Evolutionary conservation across 2,797 vertebrate genomes (phyloP), one percentile per base, ranked within the genome.

Genomic region (Tenualosa ilisha): DNA sequence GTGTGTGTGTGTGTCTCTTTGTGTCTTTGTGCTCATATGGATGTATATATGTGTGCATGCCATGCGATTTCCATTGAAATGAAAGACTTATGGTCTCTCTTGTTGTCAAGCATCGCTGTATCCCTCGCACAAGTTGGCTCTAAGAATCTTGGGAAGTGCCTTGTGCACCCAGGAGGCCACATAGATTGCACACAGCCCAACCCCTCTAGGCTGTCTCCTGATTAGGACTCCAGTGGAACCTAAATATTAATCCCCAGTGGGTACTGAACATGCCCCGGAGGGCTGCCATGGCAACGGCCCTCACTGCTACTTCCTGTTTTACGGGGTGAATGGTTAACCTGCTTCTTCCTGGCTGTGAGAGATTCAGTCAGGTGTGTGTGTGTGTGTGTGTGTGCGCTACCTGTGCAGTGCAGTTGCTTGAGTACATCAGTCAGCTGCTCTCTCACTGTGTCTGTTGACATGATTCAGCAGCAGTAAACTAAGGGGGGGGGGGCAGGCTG

Each of bases 1-100:
- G 20, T n/a, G 83, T 72, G 56, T 4, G 46, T 49, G 1, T 49
- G 46, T 49, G 46, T 8, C 98, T 99, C 92, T 92, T 91, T 86
- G 68, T 82, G 31, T 31, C 8, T 26, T 24, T 31, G 9, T 24
- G 8, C 61, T 24, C n/a, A 8, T 26, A 65, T 26, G n/a, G 1
- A 65, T 26, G n/a, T 11, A 26, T 12, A 1, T 31, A 9, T 12
- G 8, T 12, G 1, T 56, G 20, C 20, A 6, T 56, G 7, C 46
- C 46, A 46, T 56, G 13, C 54, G 1, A 56, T 56, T 56, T 20
- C 54, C 20, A 56, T 56, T 3, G 13, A 20, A 56, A 17, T 46
- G 46, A 46, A 46, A 46, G 3, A 46, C 46, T 46, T 0, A 46
- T 46, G 46, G 46, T 46, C 46, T 46, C 46, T 46, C 46, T 7